Conservation (phyloP, 37 sponge, comb jelly and placozoan species). For the Oopsacas minuta region DNA sequence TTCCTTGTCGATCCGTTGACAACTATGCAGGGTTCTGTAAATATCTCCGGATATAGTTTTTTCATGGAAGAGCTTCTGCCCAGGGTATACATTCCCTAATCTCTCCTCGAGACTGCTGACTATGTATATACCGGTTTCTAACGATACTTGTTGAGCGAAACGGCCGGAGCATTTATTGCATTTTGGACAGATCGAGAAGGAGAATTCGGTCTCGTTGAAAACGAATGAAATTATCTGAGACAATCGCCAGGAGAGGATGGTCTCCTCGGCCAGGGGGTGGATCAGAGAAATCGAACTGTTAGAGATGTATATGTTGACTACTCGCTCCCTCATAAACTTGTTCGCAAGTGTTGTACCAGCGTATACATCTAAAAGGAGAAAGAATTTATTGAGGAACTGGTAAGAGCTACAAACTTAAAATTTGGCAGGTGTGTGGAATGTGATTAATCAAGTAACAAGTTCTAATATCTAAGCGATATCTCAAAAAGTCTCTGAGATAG, state of each 20-base stretch:
- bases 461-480: too few species aligned
- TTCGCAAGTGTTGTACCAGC: not conserved
- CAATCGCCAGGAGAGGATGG: not conserved
- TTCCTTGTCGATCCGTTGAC: not conserved
- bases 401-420: too few species aligned
- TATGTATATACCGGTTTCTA: not conserved
- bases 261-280: not conserved
- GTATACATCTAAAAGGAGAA: not conserved
- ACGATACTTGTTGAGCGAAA: not conserved
- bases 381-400: too few species aligned
- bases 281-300: not conserved
- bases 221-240: conserved; percentile 5
- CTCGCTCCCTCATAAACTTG: not conserved
- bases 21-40: not conserved
- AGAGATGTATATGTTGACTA: not conserved
- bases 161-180: not conserved
- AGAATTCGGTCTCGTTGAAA: conserved; percentile 10
- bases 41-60: not conserved
- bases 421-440: too few species aligned
- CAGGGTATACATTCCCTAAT: not conserved
- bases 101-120: conserved; percentile 1
- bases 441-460: too few species aligned
- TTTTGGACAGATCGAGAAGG: not conserved
- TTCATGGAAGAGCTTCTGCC: not conserved
- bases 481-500: too few species aligned